phyloP scores from a whole-genome alignment of 2,797 vertebrate genomes.

The Lithobates sylvaticus region DNA sequence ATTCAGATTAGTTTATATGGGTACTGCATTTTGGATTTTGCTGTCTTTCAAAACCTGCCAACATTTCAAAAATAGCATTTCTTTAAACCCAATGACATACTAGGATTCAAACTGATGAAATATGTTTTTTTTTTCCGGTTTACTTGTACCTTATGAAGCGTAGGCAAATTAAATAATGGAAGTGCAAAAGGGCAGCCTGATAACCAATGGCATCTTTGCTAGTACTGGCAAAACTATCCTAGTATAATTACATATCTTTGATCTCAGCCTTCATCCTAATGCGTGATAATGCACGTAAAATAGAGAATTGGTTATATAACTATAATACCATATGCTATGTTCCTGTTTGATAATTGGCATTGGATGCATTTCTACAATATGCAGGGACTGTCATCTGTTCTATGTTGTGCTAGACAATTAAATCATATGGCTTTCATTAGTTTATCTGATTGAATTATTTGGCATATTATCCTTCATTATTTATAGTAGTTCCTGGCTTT shows the following conservation, averaged over 20 bases:
- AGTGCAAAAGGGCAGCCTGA: too few species aligned
- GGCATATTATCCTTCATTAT: constrained; percentile 39
- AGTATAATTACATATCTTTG: background rate
- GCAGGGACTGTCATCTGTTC: constrained; percentile 48
- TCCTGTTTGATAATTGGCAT: constrained; percentile 47
- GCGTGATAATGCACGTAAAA: constrained; percentile 15
- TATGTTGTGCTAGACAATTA: constrained; percentile 38
- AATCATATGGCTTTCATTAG: constrained; percentile 47
- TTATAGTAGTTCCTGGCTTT: constrained; percentile 44
- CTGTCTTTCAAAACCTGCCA: too few species aligned
- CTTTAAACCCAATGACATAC: too few species aligned
- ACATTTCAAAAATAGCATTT: too few species aligned
- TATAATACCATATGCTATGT: constrained; percentile 45
- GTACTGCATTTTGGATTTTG: too few species aligned
- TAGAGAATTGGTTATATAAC: constrained; percentile 28
- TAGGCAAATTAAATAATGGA: too few species aligned
- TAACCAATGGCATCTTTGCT: background rate
- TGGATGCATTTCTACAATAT: constrained; percentile 34
- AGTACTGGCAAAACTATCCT: background rate
- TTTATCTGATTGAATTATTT: constrained; percentile 51
- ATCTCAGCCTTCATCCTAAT: constrained; percentile 1
- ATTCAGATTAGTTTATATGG: too few species aligned
- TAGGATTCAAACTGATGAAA: too few species aligned
- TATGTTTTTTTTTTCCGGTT: too few species aligned
- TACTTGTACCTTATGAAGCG: too few species aligned